These are phyloP conservation scores for Omphaloscelis lunosa DNA, from an alignment of 2,888 invertebrate species.

Conservation along the genomic window DNA sequence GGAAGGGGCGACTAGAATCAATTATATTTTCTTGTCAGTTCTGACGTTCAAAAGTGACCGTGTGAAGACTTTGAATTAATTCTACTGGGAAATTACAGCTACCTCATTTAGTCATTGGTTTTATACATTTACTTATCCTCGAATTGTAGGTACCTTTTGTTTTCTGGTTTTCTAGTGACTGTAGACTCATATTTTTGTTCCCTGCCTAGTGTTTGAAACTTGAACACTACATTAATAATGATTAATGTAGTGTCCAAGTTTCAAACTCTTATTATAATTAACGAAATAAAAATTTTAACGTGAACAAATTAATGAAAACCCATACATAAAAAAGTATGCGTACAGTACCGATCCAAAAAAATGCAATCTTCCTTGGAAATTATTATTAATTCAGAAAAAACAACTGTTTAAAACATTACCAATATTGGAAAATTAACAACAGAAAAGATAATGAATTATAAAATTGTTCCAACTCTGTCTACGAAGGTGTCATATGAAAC, in stretches of 20 bases:
- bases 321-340: too few species aligned
- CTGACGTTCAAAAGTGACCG: too few species aligned
- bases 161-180: slow-evolving; percentile 12
- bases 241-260: too few species aligned
- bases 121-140: slow-evolving; percentile 8
- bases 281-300: neutral
- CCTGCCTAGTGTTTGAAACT: neutral
- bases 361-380: neutral
- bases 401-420: neutral
- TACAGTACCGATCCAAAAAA: too few species aligned
- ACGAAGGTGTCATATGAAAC: slow-evolving; percentile 29
- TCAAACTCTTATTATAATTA: too few species aligned
- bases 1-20: too few species aligned
- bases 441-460: neutral
- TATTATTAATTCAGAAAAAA: neutral
- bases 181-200: neutral
- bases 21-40: too few species aligned
- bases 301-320: neutral
- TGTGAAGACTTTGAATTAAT: neutral
- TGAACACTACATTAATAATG: neutral
- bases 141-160: neutral
- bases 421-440: neutral
- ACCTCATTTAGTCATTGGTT: slow-evolving; percentile 23
- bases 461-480: slow-evolving; percentile 24
- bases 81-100: slow-evolving; percentile 26